Evolutionary conservation across 2,888 invertebrate species (phyloP), one percentile per base, ranked within the genome.

Genomic region (Aricia artaxerxes): DNA sequence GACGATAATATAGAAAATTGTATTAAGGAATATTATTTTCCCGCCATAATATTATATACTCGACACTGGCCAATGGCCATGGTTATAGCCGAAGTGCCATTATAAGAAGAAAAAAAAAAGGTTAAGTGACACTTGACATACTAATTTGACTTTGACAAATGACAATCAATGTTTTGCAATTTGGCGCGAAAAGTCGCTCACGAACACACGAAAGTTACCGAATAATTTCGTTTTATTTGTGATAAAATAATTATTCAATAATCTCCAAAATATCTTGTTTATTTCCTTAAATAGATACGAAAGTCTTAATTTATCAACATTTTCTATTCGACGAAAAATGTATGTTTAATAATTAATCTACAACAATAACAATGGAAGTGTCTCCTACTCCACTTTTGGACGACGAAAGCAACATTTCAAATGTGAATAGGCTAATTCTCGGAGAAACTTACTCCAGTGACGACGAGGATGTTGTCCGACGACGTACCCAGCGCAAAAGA

Each of bases 381-480:
- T 76, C 76, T 35, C 9, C 24, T 31, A 4, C 24, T 31, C n/a
- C 16, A 53, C 1, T 53, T 35, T 35, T 53, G 31, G 35, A 44
- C 2, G 35, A 31, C 53, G 57, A 76, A 7, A 73, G 13, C 16
- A n/a, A 60, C 60, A 44, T 60, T 44, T 60, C 44, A 11, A 73
- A 73, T 0, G 57, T 38, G 24, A 38, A 73, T 73, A 40, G 40
- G n/a, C 57, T 40, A 73, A 35, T 4, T 4, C 31, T 72, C n/a
- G 11, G 35, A 80, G 64, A 78, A 49, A 69, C 60, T 7, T 85
- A 84, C 86, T 61, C 86, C 86, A 79, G 82, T 72, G 86, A 87
- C 73, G 84, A 82, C 40, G 84, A 81, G 6, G 82, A 69, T 49
- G 78, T 83, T 16, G 83, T 80, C 73, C 85, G 83, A 78, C 91